A percentile compares a stretch with the other conserved stretches of the same genome.
Evolutionary conservation across 2,797 vertebrate species (phyloP).

Genomic region (Lepilemur ruficaudatus): DNA sequence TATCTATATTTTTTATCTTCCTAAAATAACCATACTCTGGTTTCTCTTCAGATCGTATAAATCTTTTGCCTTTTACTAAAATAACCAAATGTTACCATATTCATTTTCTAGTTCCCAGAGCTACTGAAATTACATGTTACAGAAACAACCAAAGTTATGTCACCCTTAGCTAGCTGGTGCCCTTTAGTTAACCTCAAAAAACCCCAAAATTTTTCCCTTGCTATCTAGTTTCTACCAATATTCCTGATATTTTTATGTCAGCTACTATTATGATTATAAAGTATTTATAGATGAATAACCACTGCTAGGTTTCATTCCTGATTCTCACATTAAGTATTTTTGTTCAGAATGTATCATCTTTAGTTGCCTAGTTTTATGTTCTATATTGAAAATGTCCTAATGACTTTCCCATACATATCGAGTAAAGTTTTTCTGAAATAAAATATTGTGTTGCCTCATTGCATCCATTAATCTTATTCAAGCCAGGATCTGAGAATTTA

Average conservation of each 20-base stretch:
- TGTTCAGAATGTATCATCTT: background rate
- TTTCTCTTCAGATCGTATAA: too few species aligned
- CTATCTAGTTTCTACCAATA: background rate
- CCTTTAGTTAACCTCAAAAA: background rate
- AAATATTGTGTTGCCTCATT: background rate
- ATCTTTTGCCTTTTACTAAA: background rate
- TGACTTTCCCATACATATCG: background rate
- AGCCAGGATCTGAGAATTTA: background rate
- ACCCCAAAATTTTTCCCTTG: background rate
- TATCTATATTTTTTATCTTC: background rate
- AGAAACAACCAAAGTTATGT: background rate
- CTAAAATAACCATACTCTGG: background rate
- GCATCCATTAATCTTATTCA: background rate
- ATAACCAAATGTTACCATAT: background rate
- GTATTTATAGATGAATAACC: background rate
- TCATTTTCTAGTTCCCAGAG: constrained; percentile 17
- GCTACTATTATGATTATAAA: background rate
- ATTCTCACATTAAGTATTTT: background rate
- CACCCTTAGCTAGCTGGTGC: background rate
- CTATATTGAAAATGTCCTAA: background rate
- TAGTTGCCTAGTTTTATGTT: background rate
- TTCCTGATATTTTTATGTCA: background rate
- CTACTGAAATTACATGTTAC: background rate
- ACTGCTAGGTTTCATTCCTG: background rate
- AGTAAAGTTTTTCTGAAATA: constrained; percentile 1